Base-by-base conservation (phyloP, 1,140 invertebrate species). In the Spodoptera frugiperda region DNA sequence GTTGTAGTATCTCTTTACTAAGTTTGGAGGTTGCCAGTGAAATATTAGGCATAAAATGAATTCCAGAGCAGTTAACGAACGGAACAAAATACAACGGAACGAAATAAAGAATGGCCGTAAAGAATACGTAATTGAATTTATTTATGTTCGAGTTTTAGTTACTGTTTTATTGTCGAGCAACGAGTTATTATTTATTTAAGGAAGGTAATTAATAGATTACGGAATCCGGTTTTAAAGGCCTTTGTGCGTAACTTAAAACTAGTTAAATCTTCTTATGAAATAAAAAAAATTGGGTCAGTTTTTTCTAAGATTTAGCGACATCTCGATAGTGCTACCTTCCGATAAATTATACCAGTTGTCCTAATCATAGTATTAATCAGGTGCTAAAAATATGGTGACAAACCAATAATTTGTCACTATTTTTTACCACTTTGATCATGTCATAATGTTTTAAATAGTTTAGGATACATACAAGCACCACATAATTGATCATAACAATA, bases 21-120 rank as follows among this genome's bases (percentile, higher is more conserved):
- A 54, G 53, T 15, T 53, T 70, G 30, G 67, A 67, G 63, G 63
- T 44, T 33, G 33, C 30, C 17, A 48, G 44, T 67, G 19, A 67
- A 67, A 67, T 48, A 67, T 48, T 48, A 25, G 44, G 19, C 44
- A 49, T 63, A 67, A 65, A 54, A 54, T 70, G 48, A 70, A 70
- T 70, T 70, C 67, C 67, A 51, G 49, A 39, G 67, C 67, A 70
- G 44, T 49, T n/a, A 46, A 57, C 54, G 54, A 63, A 44, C 59
- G 59, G 33, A 63, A 44, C 15, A 63, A 44, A 63, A 63, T 63
- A 46, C 15, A 19, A 44, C 59, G 54, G 54, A 57, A 57, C 14
- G 3, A 30, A 30, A 57, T 25, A 57, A 11, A n/a, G 54, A 30
- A 30, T 57, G 54, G 21, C 3, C 11, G 59, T 44, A 19, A 10